A percentile compares a stretch with the other conserved stretches of the same genome.
Evolutionary conservation across 2,888 invertebrate species (phyloP).

Genomic region (Blastobasis adustella): DNA sequence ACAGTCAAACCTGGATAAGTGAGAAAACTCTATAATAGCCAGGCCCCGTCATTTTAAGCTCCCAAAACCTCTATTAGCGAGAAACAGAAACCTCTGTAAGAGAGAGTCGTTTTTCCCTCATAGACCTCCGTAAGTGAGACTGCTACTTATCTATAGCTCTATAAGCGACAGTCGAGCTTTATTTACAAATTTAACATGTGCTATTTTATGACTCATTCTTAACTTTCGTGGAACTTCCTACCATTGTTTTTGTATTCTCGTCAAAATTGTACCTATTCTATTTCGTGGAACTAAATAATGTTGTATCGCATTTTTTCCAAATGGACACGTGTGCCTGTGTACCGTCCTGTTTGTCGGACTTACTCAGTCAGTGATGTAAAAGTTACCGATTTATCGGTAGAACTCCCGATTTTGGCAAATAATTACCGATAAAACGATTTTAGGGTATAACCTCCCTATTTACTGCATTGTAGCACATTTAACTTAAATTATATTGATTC

Average conservation of each 20-base stretch:
- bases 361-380: too few relatives aligned
- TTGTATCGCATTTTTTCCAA: constrained; percentile 13
- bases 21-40: too few relatives aligned
- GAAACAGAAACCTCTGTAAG: too few relatives aligned
- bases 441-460: too few relatives aligned
- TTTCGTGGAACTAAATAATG: neutral
- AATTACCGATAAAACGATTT: too few relatives aligned
- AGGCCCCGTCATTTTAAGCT: too few relatives aligned
- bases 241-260: constrained; percentile 13
- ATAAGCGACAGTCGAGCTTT: neutral
- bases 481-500: too few relatives aligned
- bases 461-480: too few relatives aligned
- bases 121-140: neutral
- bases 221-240: neutral
- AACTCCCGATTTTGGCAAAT: too few relatives aligned
- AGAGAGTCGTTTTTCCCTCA: neutral
- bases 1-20: neutral
- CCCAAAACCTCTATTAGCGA: too few relatives aligned
- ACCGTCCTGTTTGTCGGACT: constrained; percentile 10
- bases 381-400: too few relatives aligned
- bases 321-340: neutral
- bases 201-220: neutral
- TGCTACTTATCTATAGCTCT: neutral
- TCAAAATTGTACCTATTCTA: constrained; percentile 12
- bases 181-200: neutral